These are phyloP conservation scores for Glomeris maerens DNA, from an alignment of 1,140 invertebrate genomes.

Conservation along the genomic window DNA sequence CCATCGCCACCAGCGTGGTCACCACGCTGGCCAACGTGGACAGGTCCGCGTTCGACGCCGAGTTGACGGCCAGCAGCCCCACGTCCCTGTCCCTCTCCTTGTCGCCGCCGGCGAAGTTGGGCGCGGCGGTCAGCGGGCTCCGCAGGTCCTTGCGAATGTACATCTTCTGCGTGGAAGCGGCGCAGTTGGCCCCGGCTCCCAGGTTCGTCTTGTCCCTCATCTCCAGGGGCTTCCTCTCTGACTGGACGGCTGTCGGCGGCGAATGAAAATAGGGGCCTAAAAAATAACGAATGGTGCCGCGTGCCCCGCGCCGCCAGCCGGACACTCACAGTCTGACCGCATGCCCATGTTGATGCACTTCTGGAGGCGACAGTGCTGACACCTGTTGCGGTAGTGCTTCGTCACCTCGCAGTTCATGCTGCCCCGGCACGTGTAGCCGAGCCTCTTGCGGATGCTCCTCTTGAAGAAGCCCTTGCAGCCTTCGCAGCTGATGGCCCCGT, in stretches of 20 bases:
- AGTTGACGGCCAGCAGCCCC: background rate
- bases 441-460: conserved; percentile 78
- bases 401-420: conserved; percentile 92
- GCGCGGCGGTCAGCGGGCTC: conserved; percentile 30
- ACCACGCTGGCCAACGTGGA: conserved; percentile 38
- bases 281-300: conserved; percentile 6
- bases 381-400: conserved; percentile 90
- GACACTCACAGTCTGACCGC: conserved; percentile 88
- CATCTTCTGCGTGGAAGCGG: conserved; percentile 31
- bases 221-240: conserved; percentile 37
- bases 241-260: conserved; percentile 38
- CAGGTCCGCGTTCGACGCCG: conserved; percentile 25
- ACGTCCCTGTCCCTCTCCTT: conserved; percentile 3
- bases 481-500: conserved; percentile 86
- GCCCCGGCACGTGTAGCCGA: conserved; percentile 89
- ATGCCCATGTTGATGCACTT: conserved; percentile 94
- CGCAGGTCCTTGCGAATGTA: conserved; percentile 34
- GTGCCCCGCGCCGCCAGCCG: background rate
- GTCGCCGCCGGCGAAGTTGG: conserved; percentile 24
- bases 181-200: conserved; percentile 13
- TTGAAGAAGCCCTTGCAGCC: conserved; percentile 89
- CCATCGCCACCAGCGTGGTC: conserved; percentile 36
- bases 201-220: conserved; percentile 21
- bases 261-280: conserved; percentile 8
- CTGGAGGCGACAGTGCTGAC: conserved; percentile 93